Conservation (phyloP, 2,888 invertebrate species). For the Thereva nobilitata region DNA sequence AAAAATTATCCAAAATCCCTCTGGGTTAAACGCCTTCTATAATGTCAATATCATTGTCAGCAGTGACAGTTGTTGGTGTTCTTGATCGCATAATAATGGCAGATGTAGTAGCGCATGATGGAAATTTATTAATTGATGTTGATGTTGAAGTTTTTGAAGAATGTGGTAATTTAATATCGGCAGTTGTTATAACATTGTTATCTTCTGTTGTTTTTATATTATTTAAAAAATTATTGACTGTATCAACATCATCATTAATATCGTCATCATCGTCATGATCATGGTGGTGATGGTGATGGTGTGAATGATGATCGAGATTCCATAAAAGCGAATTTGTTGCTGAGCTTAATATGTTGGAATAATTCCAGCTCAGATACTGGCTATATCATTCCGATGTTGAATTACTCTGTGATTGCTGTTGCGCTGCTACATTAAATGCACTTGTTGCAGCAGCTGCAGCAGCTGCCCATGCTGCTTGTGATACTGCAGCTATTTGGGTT, state of each 20-base stretch:
- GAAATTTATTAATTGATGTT: slow-evolving; percentile 24
- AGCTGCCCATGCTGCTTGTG: slow-evolving; percentile 57
- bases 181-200: slow-evolving; percentile 15
- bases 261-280: slow-evolving; percentile 22
- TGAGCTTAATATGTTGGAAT: slow-evolving; percentile 50
- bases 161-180: slow-evolving; percentile 17
- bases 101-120: slow-evolving; percentile 40
- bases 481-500: slow-evolving; percentile 61
- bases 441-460: slow-evolving; percentile 55
- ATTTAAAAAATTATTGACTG: slow-evolving; percentile 15
- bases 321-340: slow-evolving; percentile 48
- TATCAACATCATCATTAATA: slow-evolving; percentile 23
- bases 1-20: slow-evolving; percentile 26
- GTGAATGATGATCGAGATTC: slow-evolving; percentile 48
- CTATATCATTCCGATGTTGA: slow-evolving; percentile 51
- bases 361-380: slow-evolving; percentile 57
- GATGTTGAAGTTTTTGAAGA: not conserved
- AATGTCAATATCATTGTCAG: slow-evolving; percentile 30
- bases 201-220: slow-evolving; percentile 25
- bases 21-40: slow-evolving; percentile 35
- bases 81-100: slow-evolving; percentile 35
- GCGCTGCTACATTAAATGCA: slow-evolving; percentile 51
- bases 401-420: slow-evolving; percentile 51
- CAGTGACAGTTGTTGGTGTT: slow-evolving; percentile 30
- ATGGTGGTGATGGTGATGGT: slow-evolving; percentile 18